Conservation (phyloP, 37 sponge, comb jelly and placozoan genomes). For the Diacarnus erythraeanus region DNA sequence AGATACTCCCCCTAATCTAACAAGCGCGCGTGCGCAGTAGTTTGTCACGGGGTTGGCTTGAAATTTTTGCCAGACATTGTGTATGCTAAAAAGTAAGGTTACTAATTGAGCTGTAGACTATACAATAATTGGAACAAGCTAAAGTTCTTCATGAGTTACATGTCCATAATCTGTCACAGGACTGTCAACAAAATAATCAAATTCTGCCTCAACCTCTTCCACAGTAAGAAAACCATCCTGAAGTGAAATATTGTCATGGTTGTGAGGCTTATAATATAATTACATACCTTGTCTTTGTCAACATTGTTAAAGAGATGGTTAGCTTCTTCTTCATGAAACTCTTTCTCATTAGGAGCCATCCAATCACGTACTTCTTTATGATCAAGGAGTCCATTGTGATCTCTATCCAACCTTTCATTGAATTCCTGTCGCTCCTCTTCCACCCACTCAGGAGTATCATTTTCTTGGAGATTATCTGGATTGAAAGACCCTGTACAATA, state of each 20-base stretch:
- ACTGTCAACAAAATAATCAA: conserved; percentile 17
- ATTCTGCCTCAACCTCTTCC: conserved; percentile 8
- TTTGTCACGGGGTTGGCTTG: too few species aligned
- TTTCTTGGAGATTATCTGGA: not conserved
- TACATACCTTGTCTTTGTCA: conserved; percentile 24
- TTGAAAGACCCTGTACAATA: not conserved
- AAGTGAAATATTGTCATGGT: too few species aligned
- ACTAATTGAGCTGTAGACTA: too few species aligned
- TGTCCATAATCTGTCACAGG: conserved; percentile 12
- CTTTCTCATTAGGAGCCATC: conserved; percentile 12
- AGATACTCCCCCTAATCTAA: not conserved
- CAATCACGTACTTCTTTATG: not conserved
- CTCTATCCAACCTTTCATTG: not conserved
- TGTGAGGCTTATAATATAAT: not conserved
- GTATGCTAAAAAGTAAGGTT: too few species aligned
- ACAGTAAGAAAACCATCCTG: conserved; percentile 28
- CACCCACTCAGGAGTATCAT: conserved; percentile 4
- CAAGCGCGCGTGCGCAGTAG: not conserved
- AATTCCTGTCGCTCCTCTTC: not conserved
- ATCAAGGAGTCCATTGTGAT: conserved; percentile 7
- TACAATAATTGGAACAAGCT: too few species aligned
- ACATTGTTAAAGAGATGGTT: conserved; percentile 7
- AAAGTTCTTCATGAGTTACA: conserved; percentile 17
- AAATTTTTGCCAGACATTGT: too few species aligned
- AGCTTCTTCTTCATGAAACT: conserved; percentile 1